phyloP scores from a whole-genome alignment of 92 coral and sea anemone genomes.

The Paragorgia papillata region DNA sequence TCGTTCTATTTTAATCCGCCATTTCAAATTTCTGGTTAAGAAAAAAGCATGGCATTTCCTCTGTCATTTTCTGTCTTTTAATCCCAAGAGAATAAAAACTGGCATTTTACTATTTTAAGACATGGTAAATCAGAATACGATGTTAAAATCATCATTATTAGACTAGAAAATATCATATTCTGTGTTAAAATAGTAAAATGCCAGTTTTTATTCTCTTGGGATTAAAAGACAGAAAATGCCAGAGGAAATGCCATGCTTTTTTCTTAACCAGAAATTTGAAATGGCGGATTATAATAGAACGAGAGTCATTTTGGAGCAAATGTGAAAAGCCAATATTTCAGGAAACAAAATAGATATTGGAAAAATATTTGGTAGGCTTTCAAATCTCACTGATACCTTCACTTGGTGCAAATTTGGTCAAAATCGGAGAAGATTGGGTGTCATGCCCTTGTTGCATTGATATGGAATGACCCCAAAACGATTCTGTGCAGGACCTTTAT shows the following conservation, averaged over 20 bases:
- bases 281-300: conserved; percentile 8
- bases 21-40: conserved; percentile 5
- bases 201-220: no score
- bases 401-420: conserved; percentile 49
- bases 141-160: no score
- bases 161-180: no score
- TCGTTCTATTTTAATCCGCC: conserved; percentile 1
- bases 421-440: conserved; percentile 59
- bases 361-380: conserved; percentile 47
- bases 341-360: conserved; percentile 48
- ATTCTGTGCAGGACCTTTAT: no score
- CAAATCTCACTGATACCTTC: conserved; percentile 40
- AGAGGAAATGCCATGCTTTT: conserved; percentile 26
- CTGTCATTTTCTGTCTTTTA: no score
- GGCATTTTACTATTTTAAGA: no score
- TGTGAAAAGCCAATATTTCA: conserved; percentile 35
- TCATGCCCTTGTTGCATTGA: conserved; percentile 10
- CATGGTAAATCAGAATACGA: no score
- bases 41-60: conserved; percentile 10
- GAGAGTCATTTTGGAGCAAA: conserved; percentile 6
- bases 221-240: neutral
- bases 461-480: no score
- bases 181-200: no score
- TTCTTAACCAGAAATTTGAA: conserved; percentile 4
- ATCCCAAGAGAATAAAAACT: no score